Evolutionary conservation across 2,797 vertebrate genomes (phyloP), one percentile per base, ranked within the genome.

Genomic region (Gouania willdenowi): DNA sequence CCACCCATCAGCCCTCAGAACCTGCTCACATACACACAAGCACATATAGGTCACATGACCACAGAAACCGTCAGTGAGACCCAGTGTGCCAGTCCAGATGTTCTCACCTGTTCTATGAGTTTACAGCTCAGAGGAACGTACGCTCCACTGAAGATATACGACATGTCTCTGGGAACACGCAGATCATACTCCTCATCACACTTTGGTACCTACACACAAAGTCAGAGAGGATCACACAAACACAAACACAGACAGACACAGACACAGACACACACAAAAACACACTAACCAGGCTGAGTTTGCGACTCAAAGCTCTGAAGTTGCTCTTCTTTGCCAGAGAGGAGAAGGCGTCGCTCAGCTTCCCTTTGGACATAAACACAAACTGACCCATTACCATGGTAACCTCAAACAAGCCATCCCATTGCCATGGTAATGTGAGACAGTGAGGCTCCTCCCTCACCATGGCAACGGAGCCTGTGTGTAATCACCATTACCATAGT

Each of bases 291-390:
- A 98, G 81, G 40, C 91, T 90, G 40, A 98, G 88, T 44, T 87
- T 95, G 81, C 90, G 93, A 84, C 96, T 97, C 48, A 99, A 80
- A 9, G 91, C 94, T 69, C 95, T 88, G 41, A 99, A 99, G 67
- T 99, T 88, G 68, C 93, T 96, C 77, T 94, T 98, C 79, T 89
- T 97, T 45, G 94, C 93, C 71, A 99, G 59, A 34, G 96, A 98
- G 8, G 88, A 97, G 67, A 99, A 98, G 0, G 96, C 95, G 15
- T 98, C 95, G 0, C 92, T 95, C 65, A 99, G 88, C 69, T 93
- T 98, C 41, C 94, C 96, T 98, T 57, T 35, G 20, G 41, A 50
- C 18, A 7, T 9, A n/a, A 11, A 31, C 18, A 27, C n/a, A n/a
- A n/a, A n/a, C n/a, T n/a, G n/a, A n/a, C n/a, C n/a, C n/a, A n/a